Conservation (phyloP, 2,888 invertebrate species). For the Scaptomyza parva region DNA sequence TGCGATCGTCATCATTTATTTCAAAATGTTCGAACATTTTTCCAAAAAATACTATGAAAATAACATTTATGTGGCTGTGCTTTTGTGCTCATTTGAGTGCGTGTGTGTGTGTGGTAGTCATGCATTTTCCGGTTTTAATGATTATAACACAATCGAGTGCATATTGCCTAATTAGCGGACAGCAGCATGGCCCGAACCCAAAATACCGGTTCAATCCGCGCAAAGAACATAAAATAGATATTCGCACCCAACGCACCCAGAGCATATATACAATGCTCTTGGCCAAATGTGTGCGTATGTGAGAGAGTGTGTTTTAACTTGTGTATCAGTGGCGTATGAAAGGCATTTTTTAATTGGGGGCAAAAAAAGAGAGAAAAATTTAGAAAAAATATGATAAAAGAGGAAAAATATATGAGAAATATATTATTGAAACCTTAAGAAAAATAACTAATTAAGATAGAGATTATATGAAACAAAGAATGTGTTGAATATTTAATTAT, state of each 20-base stretch:
- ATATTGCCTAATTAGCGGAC: slow-evolving; percentile 79
- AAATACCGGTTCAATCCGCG: slow-evolving; percentile 48
- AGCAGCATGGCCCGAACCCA: slow-evolving; percentile 29
- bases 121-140: slow-evolving; percentile 74
- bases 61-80: not conserved
- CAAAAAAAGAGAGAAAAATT: not conserved
- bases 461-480: too few species aligned
- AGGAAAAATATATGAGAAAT: too few species aligned
- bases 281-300: slow-evolving; percentile 11
- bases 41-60: slow-evolving; percentile 28
- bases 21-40: slow-evolving; percentile 17
- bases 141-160: slow-evolving; percentile 80
- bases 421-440: too few species aligned
- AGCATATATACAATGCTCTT: slow-evolving; percentile 27
- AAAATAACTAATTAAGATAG: too few species aligned
- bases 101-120: slow-evolving; percentile 33
- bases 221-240: slow-evolving; percentile 71
- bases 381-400: not conserved
- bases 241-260: slow-evolving; percentile 38
- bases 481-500: too few species aligned
- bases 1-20: slow-evolving; percentile 28
- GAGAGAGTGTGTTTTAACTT: slow-evolving; percentile 6
- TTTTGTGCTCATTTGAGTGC: slow-evolving; percentile 4
- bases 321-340: slow-evolving; percentile 11
- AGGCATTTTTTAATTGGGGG: not conserved